Conservation (phyloP, 2,113 vertebrate genomes). For the Eretmochelys imbricata region DNA sequence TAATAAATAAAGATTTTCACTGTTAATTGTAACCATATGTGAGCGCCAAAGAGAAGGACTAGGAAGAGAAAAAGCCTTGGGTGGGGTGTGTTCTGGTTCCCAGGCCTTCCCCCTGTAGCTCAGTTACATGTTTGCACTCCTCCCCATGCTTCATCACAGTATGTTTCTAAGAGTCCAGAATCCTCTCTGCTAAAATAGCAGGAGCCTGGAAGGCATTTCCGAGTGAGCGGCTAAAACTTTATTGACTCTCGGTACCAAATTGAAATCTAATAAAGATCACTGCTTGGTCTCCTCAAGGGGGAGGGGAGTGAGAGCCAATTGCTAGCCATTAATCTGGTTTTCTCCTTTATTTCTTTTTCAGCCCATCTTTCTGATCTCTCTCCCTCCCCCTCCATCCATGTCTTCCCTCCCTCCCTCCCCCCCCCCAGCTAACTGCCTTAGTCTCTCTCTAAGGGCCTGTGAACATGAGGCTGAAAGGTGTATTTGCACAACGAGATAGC, state of each 20-base stretch:
- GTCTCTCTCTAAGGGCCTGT: not conserved
- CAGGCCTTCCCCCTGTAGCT: constrained; percentile 28
- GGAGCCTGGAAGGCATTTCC: constrained; percentile 47
- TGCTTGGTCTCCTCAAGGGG: not conserved
- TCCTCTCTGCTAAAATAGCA: not conserved
- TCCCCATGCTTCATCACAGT: not conserved
- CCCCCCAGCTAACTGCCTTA: not conserved
- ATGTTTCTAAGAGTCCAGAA: not conserved
- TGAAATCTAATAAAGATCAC: constrained; percentile 22
- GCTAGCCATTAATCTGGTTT: not conserved
- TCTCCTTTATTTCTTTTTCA: not conserved
- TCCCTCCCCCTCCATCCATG: not conserved
- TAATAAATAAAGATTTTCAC: constrained; percentile 51
- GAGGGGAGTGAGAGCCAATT: not conserved
- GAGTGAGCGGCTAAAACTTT: constrained; percentile 36
- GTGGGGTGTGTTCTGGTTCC: constrained; percentile 33
- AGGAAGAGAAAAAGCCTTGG: not conserved
- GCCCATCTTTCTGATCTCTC: not conserved
- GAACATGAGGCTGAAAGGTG: not conserved
- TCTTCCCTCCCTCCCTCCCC: not conserved
- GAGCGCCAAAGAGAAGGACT: constrained; percentile 6
- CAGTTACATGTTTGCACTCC: not conserved
- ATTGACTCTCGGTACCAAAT: constrained; percentile 15
- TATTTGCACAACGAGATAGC: not conserved
- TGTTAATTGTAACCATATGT: constrained; percentile 60